These are phyloP conservation scores for Cryptoleucopteryx plumbea DNA, from an alignment of 2,113 vertebrate species.

Conservation along the genomic window DNA sequence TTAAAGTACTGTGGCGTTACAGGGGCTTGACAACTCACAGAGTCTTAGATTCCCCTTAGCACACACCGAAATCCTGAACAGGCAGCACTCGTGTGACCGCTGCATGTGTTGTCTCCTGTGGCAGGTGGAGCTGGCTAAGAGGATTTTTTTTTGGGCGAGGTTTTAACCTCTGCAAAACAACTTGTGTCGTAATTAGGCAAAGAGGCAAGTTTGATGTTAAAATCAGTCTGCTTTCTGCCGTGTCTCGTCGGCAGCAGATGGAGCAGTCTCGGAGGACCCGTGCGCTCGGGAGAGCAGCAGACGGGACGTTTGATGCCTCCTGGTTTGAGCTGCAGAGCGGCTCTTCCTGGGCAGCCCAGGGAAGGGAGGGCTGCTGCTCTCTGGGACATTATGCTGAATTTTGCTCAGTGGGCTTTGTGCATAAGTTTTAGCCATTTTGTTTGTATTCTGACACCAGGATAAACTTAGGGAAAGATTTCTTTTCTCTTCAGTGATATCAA, in stretches of 20 bases:
- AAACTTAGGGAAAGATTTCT: background rate
- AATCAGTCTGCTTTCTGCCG: background rate
- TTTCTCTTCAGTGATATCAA: background rate
- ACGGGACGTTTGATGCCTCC: accelerated
- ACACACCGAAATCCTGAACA: no score
- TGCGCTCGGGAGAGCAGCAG: background rate
- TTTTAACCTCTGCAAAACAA: background rate
- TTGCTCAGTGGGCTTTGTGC: background rate
- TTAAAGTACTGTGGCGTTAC: background rate
- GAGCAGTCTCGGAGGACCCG: background rate
- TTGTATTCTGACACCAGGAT: background rate
- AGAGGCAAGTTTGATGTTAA: no score
- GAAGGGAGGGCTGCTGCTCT: no score
- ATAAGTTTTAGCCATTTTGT: background rate
- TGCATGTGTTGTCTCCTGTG: background rate
- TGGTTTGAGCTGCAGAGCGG: background rate
- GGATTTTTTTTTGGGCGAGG: accelerated
- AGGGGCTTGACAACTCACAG: no score
- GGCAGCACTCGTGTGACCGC: accelerated
- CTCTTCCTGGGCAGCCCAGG: background rate
- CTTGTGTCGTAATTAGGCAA: no score
- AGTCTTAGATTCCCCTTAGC: background rate
- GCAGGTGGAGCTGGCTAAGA: no score
- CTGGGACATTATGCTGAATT: background rate
- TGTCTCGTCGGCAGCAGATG: background rate